Base-by-base conservation (phyloP, 2,888 invertebrate species). In the Pandemis cinnamomeana region DNA sequence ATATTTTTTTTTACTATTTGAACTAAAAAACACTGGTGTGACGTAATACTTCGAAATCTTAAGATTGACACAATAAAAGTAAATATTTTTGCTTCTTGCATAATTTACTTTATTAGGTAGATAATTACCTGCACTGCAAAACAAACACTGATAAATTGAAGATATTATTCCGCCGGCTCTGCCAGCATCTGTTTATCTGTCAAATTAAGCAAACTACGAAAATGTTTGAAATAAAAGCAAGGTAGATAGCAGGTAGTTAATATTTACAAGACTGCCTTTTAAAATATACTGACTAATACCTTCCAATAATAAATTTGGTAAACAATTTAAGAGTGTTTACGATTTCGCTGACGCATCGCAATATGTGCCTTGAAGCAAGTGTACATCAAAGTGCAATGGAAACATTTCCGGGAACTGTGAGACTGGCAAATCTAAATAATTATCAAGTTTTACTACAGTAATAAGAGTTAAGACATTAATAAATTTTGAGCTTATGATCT, bases 371-470 rank as follows among this genome's bases (percentile, higher is more conserved):
- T 13, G 66, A 71, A 71, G 44, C 62, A 66, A 71, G 70, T 63
- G 60, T 77, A 81, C 82, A 83, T 82, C 82, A 82, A 83, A 84
- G 81, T 67, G 71, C 55, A 72, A 62, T 70, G 48, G 67, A 72
- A 72, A 75, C 55, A 71, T 72, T 86, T 83, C 85, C 80, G 77
- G 79, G 84, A 86, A 86, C 63, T 69, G 36, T 58, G 48, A 64
- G 48, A 55, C 55, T 72, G 11, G 41, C n/a, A 41, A 20, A n/a
- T 55, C 27, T 55, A 44, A 67, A 62, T 68, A 36, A 36, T 36
- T 36, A 55, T 44, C 46, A 4, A 46, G 1, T 55, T 72, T 72
- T 67, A 68, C 51, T 68, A 60, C 64, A 10, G 2, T 41, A 53
- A 15, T 55, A 11, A 44, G 6, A 44, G 13, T 53, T 6, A 46